Evolutionary conservation across 2,113 vertebrate genomes (phyloP).

Genomic region (Peromyscus polionotus): DNA sequence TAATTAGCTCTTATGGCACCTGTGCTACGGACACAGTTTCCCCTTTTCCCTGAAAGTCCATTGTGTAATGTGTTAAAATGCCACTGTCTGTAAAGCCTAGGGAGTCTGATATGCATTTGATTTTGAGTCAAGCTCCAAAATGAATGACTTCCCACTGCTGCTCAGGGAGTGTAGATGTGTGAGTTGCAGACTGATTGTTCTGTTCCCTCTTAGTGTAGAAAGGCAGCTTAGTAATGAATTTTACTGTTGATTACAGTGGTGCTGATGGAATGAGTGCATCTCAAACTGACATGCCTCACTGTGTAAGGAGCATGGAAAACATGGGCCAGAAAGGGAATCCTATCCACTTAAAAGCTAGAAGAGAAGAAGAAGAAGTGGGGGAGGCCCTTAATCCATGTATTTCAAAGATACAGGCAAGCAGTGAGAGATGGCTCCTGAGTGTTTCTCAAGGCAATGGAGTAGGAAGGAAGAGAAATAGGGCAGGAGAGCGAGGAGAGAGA

Average conservation of each 20-base stretch:
- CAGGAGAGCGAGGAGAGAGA: not conserved
- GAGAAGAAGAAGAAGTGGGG: not conserved
- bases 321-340: slow-evolving; percentile 39
- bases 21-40: slow-evolving; percentile 56
- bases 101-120: slow-evolving; percentile 60
- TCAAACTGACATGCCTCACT: slow-evolving; percentile 58
- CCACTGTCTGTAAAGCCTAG: slow-evolving; percentile 67
- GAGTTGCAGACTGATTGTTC: slow-evolving; percentile 55
- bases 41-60: slow-evolving; percentile 58
- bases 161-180: slow-evolving; percentile 66
- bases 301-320: slow-evolving; percentile 41
- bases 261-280: slow-evolving; percentile 27
- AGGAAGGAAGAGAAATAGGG: slow-evolving; percentile 7
- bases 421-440: slow-evolving; percentile 22
- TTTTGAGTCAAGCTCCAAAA: slow-evolving; percentile 59
- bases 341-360: slow-evolving; percentile 16
- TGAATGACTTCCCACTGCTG: slow-evolving; percentile 67
- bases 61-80: slow-evolving; percentile 65
- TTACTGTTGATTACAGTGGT: slow-evolving; percentile 39
- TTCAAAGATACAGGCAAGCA: slow-evolving; percentile 17
- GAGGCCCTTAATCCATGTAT: not conserved
- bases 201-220: slow-evolving; percentile 55
- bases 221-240: slow-evolving; percentile 59
- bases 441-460: slow-evolving; percentile 19
- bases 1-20: slow-evolving; percentile 63